Conservation (phyloP, 37 sponge, comb jelly and placozoan species). For the Dysidea cf. avara region DNA sequence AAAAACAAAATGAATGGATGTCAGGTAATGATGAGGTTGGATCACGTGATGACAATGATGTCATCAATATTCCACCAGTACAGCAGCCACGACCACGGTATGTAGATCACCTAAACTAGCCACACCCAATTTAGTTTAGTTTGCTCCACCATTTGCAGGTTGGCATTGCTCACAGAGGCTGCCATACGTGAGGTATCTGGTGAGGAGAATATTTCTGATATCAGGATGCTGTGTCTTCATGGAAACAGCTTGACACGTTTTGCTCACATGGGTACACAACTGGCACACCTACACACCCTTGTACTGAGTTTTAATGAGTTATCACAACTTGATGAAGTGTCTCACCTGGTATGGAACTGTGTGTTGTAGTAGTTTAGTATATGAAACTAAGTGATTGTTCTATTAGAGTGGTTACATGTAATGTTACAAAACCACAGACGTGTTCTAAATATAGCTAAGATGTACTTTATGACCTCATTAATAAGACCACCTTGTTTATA, state of each 20-base stretch:
- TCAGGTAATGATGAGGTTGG: too few relatives aligned
- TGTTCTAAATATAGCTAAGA: too few relatives aligned
- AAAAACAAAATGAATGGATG: too few relatives aligned
- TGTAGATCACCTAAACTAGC: too few relatives aligned
- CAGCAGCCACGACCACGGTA: too few relatives aligned
- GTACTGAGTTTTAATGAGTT: constrained; percentile 68
- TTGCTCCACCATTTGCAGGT: background rate
- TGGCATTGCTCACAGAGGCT: constrained; percentile 47
- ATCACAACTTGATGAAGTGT: constrained; percentile 46
- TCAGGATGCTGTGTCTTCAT: constrained; percentile 54
- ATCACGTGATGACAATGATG: too few relatives aligned
- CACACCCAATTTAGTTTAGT: background rate
- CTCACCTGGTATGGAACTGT: constrained; percentile 43
- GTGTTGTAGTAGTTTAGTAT: background rate
- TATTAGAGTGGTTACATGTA: constrained; percentile 1
- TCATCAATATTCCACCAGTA: too few relatives aligned
- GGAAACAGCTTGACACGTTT: constrained; percentile 66
- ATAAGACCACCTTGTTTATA: too few relatives aligned
- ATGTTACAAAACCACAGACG: too few relatives aligned
- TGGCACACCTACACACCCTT: constrained; percentile 44
- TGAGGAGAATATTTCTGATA: background rate
- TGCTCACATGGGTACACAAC: too few relatives aligned
- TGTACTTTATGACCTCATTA: too few relatives aligned
- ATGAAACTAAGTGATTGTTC: background rate
- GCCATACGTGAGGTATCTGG: constrained; percentile 12